phyloP scores from a whole-genome alignment of 2,888 invertebrate genomes.

The Pandemis heparana region DNA sequence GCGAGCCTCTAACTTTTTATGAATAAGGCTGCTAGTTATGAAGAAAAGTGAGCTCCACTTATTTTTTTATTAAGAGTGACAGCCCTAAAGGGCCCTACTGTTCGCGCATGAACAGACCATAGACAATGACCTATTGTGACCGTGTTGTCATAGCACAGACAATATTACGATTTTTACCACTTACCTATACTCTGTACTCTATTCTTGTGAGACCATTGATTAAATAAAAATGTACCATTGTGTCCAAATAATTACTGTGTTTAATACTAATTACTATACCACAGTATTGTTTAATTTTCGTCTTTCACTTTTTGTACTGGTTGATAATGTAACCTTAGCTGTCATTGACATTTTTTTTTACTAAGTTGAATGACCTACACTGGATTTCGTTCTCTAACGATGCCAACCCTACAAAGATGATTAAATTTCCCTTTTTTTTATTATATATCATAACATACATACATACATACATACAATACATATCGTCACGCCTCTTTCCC shows the following conservation, averaged over 20 bases:
- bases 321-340: too few species aligned
- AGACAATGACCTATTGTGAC: slow-evolving; percentile 31
- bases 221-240: slow-evolving; percentile 15
- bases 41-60: too few species aligned
- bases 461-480: too few species aligned
- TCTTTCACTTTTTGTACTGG: neutral
- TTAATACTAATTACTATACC: neutral
- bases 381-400: too few species aligned
- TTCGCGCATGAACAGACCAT: neutral
- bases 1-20: too few species aligned
- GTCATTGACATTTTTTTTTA: too few species aligned
- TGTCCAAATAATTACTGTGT: slow-evolving; percentile 6
- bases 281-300: neutral
- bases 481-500: too few species aligned
- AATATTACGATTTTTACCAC: slow-evolving; percentile 13
- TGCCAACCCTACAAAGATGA: too few species aligned
- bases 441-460: too few species aligned
- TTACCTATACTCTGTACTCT: neutral
- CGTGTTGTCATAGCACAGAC: neutral
- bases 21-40: too few species aligned
- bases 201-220: slow-evolving; percentile 13
- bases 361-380: too few species aligned
- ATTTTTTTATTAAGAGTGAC: neutral
- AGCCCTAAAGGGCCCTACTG: neutral
- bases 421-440: too few species aligned